Evolutionary conservation across 2,113 vertebrate genomes (phyloP), one percentile per base, ranked within the genome.

Genomic region (Recurvirostra avosetta): DNA sequence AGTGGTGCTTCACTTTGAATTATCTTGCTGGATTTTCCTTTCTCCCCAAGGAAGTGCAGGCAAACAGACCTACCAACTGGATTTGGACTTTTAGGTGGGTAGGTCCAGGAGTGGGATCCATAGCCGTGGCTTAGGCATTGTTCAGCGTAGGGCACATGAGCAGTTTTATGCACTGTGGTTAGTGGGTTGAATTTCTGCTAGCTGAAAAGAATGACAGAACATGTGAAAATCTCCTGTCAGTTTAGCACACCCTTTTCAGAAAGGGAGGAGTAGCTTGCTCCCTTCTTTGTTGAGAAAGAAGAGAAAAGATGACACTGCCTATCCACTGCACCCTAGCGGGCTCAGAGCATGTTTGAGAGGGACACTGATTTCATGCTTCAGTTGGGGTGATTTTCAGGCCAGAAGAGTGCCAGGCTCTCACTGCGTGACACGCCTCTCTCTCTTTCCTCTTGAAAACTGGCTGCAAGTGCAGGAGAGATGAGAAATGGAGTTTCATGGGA

Each of bases 361-460:
- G 56, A 20, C 25, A 47, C 15, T 3, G 12, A 41, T 80, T 89
- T 93, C 58, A 32, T 72, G 43, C 53, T 84, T 86, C 58, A 59
- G 11, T 11, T 79, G 38, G 16, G 58, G 21, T 2, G 11, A 63
- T 79, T 92, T 55, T 91, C 75, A 72, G 62, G 38, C 41, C 83
- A 53, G 47, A 88, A 67, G 58, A 75, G 21, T 6, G 5, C 32
- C 29, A n/a, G 49, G 16, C 74, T 79, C 66, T 63, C 41, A 67
- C n/a, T 55, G 12, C 0, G 0, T 63, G 62, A 40, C 0, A 1
- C 58, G 34, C 30, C 45, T 27, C 10, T 86, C 10, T 50, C 30
- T 68, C 27, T 87, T 22, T 25, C 19, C 16, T 63, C 18, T 82
- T 88, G 56, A 86, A 86, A 92, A 55, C 32, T 63, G 66, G 26